Evolutionary conservation across 2,113 vertebrate species (phyloP).

Genomic region (Oreochromis spilurus): DNA sequence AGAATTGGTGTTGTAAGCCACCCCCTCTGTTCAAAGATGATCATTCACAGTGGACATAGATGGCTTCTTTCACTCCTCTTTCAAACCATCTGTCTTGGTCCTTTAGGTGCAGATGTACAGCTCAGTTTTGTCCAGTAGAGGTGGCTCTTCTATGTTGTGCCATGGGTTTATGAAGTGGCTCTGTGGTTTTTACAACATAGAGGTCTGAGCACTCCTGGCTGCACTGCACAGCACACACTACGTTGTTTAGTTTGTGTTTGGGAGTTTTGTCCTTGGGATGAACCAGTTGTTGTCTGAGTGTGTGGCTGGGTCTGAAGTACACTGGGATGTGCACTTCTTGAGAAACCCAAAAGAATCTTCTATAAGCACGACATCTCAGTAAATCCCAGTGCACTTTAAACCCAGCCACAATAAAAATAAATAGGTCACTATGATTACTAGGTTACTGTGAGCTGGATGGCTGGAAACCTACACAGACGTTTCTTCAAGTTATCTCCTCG

Average conservation of each 20-base stretch:
- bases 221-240: neutral
- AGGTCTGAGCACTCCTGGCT: neutral
- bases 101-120: neutral
- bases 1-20: neutral
- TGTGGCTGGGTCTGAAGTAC: neutral
- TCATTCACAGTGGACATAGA: neutral
- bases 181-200: neutral
- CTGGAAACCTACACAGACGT: accelerated
- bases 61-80: neutral
- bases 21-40: neutral
- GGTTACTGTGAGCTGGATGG: neutral
- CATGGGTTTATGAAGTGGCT: neutral
- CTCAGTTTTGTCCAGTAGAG: neutral
- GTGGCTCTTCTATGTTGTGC: neutral
- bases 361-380: neutral
- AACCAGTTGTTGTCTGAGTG: accelerated
- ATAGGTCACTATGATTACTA: neutral
- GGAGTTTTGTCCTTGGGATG: neutral
- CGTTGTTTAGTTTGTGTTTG: neutral
- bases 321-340: neutral
- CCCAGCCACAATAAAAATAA: neutral
- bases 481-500: neutral
- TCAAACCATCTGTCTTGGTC: neutral
- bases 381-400: neutral
- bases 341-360: neutral